A percentile compares a stretch with the other conserved stretches of the same genome.
phyloP scores from a whole-genome alignment of 2,113 vertebrate genomes.

The Pseudolaguvia tuberculata region DNA sequence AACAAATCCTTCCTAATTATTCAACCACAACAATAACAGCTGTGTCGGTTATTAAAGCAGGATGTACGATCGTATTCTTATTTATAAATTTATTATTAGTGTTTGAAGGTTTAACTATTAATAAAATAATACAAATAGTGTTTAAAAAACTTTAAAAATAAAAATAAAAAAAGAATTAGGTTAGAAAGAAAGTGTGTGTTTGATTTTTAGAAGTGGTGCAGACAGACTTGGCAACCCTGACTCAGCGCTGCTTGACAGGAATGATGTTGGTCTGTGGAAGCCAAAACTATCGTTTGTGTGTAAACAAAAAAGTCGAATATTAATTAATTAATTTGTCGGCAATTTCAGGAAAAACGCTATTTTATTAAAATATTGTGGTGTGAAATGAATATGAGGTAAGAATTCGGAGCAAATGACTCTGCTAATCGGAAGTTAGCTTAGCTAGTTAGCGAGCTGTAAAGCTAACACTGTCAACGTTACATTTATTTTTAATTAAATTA shows the following conservation, averaged over 20 bases:
- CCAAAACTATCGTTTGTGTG: neutral
- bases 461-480: conserved; percentile 5
- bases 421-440: neutral
- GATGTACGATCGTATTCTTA: too few species aligned
- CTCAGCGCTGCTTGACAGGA: neutral
- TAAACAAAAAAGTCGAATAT: neutral
- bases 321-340: neutral
- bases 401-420: too few species aligned
- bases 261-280: neutral
- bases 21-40: neutral
- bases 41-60: neutral
- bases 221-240: conserved; percentile 16
- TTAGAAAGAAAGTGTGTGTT: too few species aligned
- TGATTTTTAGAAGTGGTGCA: neutral
- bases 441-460: conserved; percentile 30
- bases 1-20: neutral
- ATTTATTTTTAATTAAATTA: neutral
- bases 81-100: too few species aligned
- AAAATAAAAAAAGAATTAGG: too few species aligned
- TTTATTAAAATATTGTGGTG: neutral
- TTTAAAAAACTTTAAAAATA: too few species aligned
- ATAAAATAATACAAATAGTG: too few species aligned
- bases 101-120: too few species aligned
- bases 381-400: conserved; percentile 55
- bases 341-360: neutral